Percentiles rank a stretch among this genome's conserved stretches.
phyloP scores from a whole-genome alignment of 2,888 invertebrate genomes.

The Lomographa bimaculata region DNA sequence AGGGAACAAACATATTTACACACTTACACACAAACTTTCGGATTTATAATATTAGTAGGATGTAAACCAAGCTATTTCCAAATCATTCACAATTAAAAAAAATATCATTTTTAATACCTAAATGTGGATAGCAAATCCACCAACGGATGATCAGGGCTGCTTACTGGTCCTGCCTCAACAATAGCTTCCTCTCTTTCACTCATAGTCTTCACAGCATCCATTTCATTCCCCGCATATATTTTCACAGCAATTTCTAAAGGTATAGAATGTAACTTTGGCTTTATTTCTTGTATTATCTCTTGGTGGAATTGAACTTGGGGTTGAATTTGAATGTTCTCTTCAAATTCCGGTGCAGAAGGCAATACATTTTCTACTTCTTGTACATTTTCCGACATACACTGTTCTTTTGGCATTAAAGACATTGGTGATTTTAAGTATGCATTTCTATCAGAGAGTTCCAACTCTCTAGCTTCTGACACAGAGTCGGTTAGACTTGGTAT shows the following conservation, averaged over 20 bases:
- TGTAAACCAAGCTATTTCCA: too few species aligned
- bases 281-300: slow-evolving; percentile 28
- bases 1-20: too few species aligned
- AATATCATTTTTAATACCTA: slow-evolving; percentile 61
- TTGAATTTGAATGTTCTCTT: slow-evolving; percentile 38
- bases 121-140: slow-evolving; percentile 73
- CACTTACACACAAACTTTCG: too few species aligned
- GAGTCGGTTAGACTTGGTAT: slow-evolving; percentile 28
- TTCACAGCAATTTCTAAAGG: slow-evolving; percentile 61
- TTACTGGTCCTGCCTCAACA: slow-evolving; percentile 61
- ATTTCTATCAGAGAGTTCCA: slow-evolving; percentile 22
- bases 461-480: slow-evolving; percentile 34
- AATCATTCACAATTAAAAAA: too few species aligned
- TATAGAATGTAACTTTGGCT: slow-evolving; percentile 54
- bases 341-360: slow-evolving; percentile 67
- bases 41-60: too few species aligned
- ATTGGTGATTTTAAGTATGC: slow-evolving; percentile 4
- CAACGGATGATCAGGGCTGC: slow-evolving; percentile 67
- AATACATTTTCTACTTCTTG: slow-evolving; percentile 26
- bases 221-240: slow-evolving; percentile 62
- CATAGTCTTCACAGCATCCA: slow-evolving; percentile 58
- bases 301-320: slow-evolving; percentile 14
- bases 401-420: neutral
- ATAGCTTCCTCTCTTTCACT: slow-evolving; percentile 66
- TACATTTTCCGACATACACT: slow-evolving; percentile 1